These are phyloP conservation scores for Trichoplusia ni DNA, from an alignment of 1,140 invertebrate genomes.

Conservation along the genomic window DNA sequence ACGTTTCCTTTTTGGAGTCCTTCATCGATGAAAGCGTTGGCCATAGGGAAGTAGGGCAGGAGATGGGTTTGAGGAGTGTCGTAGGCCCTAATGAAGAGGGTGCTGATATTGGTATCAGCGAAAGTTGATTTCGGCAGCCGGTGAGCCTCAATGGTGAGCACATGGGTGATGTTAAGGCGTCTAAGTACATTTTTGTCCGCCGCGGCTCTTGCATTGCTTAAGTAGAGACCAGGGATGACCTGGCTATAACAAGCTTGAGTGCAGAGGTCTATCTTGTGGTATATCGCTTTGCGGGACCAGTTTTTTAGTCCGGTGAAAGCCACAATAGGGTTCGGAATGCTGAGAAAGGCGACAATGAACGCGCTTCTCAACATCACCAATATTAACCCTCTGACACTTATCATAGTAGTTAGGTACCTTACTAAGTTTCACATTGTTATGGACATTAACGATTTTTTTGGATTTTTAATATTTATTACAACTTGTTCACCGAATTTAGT, in stretches of 20 bases:
- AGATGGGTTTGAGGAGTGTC: slow-evolving; percentile 73
- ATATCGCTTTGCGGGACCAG: slow-evolving; percentile 62
- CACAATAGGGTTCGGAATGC: slow-evolving; percentile 59
- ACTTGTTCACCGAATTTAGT: slow-evolving; percentile 44
- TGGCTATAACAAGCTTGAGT: slow-evolving; percentile 70
- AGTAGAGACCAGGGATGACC: slow-evolving; percentile 70
- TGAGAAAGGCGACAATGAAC: slow-evolving; percentile 64
- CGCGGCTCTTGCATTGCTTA: slow-evolving; percentile 73
- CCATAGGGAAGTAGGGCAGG: slow-evolving; percentile 74
- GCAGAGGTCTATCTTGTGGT: slow-evolving; percentile 69
- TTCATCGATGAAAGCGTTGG: slow-evolving; percentile 74
- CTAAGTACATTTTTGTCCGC: slow-evolving; percentile 60
- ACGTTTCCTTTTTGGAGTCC: slow-evolving; percentile 83
- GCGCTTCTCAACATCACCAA: slow-evolving; percentile 70
- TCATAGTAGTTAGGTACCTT: slow-evolving; percentile 44
- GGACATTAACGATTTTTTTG: slow-evolving; percentile 42
- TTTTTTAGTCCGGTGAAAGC: slow-evolving; percentile 60
- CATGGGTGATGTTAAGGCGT: slow-evolving; percentile 73
- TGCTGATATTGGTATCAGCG: slow-evolving; percentile 58
- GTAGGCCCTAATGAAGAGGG: slow-evolving; percentile 72
- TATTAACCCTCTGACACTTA: slow-evolving; percentile 51
- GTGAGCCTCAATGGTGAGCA: slow-evolving; percentile 69
- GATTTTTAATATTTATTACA: slow-evolving; percentile 27
- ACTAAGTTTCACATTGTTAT: slow-evolving; percentile 51
- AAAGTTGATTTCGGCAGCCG: slow-evolving; percentile 68